Evolutionary conservation across 2,113 vertebrate genomes (phyloP), one percentile per base, ranked within the genome.

Genomic region (Semicossyphus pulcher): DNA sequence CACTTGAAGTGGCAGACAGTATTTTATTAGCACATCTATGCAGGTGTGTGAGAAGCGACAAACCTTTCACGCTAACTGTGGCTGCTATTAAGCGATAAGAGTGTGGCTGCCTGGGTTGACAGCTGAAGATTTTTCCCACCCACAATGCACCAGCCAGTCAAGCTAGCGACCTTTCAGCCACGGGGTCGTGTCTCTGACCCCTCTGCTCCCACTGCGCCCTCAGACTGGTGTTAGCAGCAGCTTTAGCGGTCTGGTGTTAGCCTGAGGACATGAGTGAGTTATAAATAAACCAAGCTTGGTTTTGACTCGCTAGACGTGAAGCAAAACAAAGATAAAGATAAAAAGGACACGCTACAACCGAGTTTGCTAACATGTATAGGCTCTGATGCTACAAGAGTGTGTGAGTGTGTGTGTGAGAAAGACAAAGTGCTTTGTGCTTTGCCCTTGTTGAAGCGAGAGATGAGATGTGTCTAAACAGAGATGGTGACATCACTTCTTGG

Each of bases 401-500:
- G 67, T 39, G 37, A 37, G 41, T 6, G 36, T 37, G 66, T 49
- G 41, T 34, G 44, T 20, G 36, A 25, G 32, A 44, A 11, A 81
- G 71, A 81, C 64, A 71, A 81, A 56, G 67, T 34, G 66, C 73
- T 64, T 32, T 78, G 45, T 77, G 76, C 65, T 67, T 16, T 36
- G 79, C 65, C 86, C 80, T 83, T 85, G 85, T 86, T 75, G 49
- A 75, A 69, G 71, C 47, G 26, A 86, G 82, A 76, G 84, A 88
- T 53, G 84, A 82, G 79, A 83, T 80, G 77, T 72, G 67, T 85
- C 82, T 75, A 75, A 84, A 83, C 82, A 85, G 80, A 81, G 61
- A 86, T 44, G 73, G 78, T 90, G 90, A 90, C 88, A 87, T 90
- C 87, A 92, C 71, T 80, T 76, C 85, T 84, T 84, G 82, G 82